A percentile compares a stretch with the other conserved stretches of the same genome.
These are phyloP conservation scores for Hydrozoanthus gracilis DNA, from an alignment of 92 coral and sea anemone species.

Conservation along the genomic window DNA sequence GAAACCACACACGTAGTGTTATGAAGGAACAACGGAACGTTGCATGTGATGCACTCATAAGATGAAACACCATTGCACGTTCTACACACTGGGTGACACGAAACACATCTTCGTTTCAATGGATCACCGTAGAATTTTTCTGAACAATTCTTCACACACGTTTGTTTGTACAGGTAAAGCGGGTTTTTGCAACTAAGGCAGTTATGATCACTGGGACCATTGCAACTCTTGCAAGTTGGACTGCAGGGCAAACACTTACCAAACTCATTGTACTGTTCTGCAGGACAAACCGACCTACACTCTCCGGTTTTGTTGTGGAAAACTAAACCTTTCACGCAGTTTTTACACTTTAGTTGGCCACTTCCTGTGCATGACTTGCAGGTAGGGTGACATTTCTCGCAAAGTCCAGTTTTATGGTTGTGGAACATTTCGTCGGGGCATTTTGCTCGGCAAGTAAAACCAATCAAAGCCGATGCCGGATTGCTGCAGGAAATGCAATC, in stretches of 20 bases:
- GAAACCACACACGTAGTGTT: constrained; percentile 79
- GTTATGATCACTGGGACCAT: constrained; percentile 68
- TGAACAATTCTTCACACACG: constrained; percentile 83
- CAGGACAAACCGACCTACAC: constrained; percentile 75
- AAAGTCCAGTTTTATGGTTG: constrained; percentile 66
- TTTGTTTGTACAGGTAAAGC: constrained; percentile 61
- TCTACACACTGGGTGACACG: constrained; percentile 87
- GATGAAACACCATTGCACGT: constrained; percentile 76
- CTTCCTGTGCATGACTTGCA: constrained; percentile 77
- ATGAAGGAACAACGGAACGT: constrained; percentile 73
- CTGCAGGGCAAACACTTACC: constrained; percentile 73
- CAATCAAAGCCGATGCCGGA: constrained; percentile 63
- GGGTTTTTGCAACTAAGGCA: constrained; percentile 78
- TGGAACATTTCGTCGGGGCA: constrained; percentile 80
- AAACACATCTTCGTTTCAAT: constrained; percentile 60
- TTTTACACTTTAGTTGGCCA: constrained; percentile 65
- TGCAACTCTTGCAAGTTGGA: constrained; percentile 79
- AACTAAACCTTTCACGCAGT: constrained; percentile 75
- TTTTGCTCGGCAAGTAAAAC: constrained; percentile 69
- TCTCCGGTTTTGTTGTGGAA: constrained; percentile 44
- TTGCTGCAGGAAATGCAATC: constrained; percentile 83
- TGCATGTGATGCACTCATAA: constrained; percentile 72
- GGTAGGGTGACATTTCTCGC: constrained; percentile 92
- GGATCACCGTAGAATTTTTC: constrained; percentile 53
- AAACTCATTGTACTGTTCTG: constrained; percentile 59